Evolutionary conservation across 2,797 vertebrate species (phyloP).

Genomic region (Pristis pectinata): DNA sequence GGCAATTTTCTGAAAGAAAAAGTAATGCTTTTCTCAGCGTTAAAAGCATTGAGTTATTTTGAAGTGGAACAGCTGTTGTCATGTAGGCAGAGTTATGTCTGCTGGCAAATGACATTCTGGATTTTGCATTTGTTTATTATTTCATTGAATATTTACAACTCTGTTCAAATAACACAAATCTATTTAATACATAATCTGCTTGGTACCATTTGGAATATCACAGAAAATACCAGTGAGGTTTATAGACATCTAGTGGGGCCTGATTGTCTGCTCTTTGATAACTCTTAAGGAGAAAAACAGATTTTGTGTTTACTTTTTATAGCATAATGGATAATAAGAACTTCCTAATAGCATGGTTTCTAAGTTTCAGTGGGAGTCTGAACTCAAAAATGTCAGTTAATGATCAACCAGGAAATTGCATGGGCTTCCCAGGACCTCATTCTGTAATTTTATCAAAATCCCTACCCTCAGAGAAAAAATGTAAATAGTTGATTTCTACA

Average conservation of each 20-base stretch:
- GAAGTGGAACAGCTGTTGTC: not conserved
- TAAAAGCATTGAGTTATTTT: not conserved
- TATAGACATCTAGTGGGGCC: not conserved
- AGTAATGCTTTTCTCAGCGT: not conserved
- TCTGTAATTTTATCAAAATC: not conserved
- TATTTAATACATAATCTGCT: not conserved
- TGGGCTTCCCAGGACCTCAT: not conserved
- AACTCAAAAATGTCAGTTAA: not conserved
- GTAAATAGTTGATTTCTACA: not conserved
- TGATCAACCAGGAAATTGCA: not conserved
- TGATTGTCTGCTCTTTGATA: not conserved
- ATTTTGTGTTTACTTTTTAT: not conserved
- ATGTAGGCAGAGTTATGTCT: not conserved
- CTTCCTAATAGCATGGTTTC: not conserved
- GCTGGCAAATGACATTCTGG: not conserved
- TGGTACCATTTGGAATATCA: not conserved
- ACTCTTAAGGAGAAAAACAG: not conserved
- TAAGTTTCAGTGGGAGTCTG: not conserved
- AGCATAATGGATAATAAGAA: not conserved
- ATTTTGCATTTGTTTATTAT: not conserved
- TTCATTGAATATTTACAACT: conserved; percentile 9
- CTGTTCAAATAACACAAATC: not conserved
- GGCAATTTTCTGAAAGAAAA: not conserved
- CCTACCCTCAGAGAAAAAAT: not conserved
- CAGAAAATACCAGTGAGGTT: not conserved